Conservation (phyloP, 2,888 invertebrate species). For the Melanotus villosus region DNA sequence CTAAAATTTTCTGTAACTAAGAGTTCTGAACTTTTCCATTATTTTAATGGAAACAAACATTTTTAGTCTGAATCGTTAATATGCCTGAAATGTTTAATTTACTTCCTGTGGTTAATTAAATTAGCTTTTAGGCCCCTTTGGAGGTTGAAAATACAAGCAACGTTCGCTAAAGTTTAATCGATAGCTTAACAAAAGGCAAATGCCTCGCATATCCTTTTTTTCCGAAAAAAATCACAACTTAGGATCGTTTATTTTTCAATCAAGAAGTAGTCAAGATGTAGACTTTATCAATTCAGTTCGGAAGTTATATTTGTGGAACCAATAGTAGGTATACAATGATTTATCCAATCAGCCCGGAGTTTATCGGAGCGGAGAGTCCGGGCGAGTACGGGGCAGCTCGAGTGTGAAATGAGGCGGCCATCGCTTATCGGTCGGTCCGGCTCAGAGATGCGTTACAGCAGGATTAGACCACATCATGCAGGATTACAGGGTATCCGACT, state of each 20-base stretch:
- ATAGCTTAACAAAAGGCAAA: too few relatives aligned
- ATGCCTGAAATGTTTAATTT: too few relatives aligned
- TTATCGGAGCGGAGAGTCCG: constrained; percentile 60
- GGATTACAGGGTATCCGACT: constrained; percentile 62
- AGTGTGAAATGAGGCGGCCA: constrained; percentile 62
- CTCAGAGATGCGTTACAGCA: constrained; percentile 58
- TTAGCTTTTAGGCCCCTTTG: too few relatives aligned
- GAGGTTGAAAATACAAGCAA: too few relatives aligned
- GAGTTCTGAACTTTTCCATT: too few relatives aligned
- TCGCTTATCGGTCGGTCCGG: constrained; percentile 55
- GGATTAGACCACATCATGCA: constrained; percentile 61
- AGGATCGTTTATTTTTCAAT: constrained; percentile 56
- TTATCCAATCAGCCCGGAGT: constrained; percentile 62
- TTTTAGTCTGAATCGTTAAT: too few relatives aligned
- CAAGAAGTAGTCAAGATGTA: constrained; percentile 51
- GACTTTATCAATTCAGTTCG: constrained; percentile 46
- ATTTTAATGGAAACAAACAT: too few relatives aligned
- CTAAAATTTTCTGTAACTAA: too few relatives aligned
- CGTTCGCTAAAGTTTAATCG: too few relatives aligned
- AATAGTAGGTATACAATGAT: constrained; percentile 59
- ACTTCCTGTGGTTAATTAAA: too few relatives aligned
- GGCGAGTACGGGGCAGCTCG: constrained; percentile 55
- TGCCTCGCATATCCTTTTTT: too few relatives aligned
- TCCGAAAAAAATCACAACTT: constrained; percentile 19
- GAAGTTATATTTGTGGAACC: constrained; percentile 58